Base-by-base conservation (phyloP, 2,113 vertebrate species). In the Setophaga kirtlandii region DNA sequence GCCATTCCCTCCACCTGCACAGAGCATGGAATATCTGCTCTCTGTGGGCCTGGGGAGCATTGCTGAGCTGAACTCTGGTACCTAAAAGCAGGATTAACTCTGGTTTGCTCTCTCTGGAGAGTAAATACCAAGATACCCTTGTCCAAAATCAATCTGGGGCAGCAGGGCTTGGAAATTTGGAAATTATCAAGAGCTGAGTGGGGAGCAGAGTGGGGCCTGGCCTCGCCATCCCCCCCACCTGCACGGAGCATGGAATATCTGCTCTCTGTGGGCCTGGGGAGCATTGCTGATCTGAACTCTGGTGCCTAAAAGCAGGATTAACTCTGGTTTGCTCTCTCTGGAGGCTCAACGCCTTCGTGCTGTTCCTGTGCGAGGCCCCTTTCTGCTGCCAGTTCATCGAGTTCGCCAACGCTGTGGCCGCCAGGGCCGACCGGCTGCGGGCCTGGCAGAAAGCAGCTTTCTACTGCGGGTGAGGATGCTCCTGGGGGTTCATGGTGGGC, bases 361-460 rank as follows among this genome's bases (percentile, higher is more conserved):
- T 99, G 74, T 98, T 99, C 97, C 98, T 99, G 63, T 99, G 99
- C 0, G 99, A 99, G 95, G 99, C 98, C 3, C 99, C 99, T 0
- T 99, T 99, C 98, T 99, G 99, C 92, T 99, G 99, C 97, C 99
- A 99, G 98, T 99, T 99, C 55, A 95, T 99, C 3, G 99, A 99
- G 97, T 99, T 99, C 62, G 99, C 99, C 4, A 99, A 99, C 17
- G 96, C 94, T 0, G 95, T 99, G 30, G 98, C 99, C 0, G 97
- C 97, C 4, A 97, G 98, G 42, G 98, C 98, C 1, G 99, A 99
- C 96, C 93, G 96, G 75, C 95, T 99, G 93, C 98, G 97, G n/a
- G 97, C 99, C 50, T 99, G 99, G 99, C 99, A 99, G 97, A 99
- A 99, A 94, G 98, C 99, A 0, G 67, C 98, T 31, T 99, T 99